Evolutionary conservation across 2,888 invertebrate genomes (phyloP).

Genomic region (Xestia c-nigrum): DNA sequence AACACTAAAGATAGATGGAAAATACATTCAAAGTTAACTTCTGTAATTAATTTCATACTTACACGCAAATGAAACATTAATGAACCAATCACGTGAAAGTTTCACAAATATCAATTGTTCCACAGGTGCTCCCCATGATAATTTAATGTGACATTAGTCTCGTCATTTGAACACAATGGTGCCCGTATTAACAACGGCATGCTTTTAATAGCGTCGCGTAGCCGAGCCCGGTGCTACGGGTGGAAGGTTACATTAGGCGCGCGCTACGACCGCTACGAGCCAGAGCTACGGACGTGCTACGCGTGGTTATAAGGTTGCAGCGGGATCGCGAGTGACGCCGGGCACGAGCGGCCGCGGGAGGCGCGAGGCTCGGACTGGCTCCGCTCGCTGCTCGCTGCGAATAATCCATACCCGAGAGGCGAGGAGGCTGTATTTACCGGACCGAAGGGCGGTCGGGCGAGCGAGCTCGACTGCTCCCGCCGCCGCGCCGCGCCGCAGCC

Average conservation of each 20-base stretch:
- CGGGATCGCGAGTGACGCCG: slow-evolving; percentile 63
- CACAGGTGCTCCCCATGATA: slow-evolving; percentile 83
- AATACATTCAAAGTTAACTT: slow-evolving; percentile 32
- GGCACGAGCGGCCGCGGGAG: slow-evolving; percentile 80
- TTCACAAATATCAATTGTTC: slow-evolving; percentile 80
- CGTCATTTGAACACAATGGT: slow-evolving; percentile 80
- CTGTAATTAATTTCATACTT: slow-evolving; percentile 64
- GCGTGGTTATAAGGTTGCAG: slow-evolving; percentile 68
- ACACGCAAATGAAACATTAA: slow-evolving; percentile 72
- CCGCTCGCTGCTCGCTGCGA: slow-evolving; percentile 82
- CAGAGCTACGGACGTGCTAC: slow-evolving; percentile 72
- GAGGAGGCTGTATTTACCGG: slow-evolving; percentile 89
- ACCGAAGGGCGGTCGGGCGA: slow-evolving; percentile 86
- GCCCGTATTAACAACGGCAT: slow-evolving; percentile 79
- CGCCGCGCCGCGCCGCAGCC: slow-evolving; percentile 78
- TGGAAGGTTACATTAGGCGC: slow-evolving; percentile 72
- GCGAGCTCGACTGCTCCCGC: slow-evolving; percentile 80
- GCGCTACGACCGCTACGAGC: slow-evolving; percentile 74
- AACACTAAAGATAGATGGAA: background rate
- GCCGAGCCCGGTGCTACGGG: slow-evolving; percentile 71
- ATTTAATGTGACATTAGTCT: slow-evolving; percentile 81
- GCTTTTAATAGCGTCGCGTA: slow-evolving; percentile 78
- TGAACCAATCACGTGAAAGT: slow-evolving; percentile 75
- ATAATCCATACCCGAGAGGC: slow-evolving; percentile 89
- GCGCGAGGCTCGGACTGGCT: slow-evolving; percentile 87